A percentile compares a stretch with the other conserved stretches of the same genome.
These are phyloP conservation scores for Euglossa dilemma DNA, from an alignment of 1,140 invertebrate species.

Conservation along the genomic window DNA sequence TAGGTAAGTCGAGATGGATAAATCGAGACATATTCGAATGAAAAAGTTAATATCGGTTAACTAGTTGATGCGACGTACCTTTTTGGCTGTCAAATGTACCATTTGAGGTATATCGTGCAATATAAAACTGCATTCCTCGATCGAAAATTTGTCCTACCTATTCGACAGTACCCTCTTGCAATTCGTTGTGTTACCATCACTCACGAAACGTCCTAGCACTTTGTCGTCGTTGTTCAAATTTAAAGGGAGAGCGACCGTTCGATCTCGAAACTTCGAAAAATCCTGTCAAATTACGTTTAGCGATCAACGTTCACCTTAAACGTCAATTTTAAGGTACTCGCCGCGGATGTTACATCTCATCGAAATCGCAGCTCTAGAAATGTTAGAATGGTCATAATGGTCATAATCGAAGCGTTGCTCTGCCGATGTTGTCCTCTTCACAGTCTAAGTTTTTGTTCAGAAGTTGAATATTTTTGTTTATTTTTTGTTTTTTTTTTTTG, in stretches of 20 bases:
- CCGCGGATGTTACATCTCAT: background rate
- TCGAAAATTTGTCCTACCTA: slow-evolving; percentile 48
- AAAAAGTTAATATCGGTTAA: background rate
- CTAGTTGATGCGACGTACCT: slow-evolving; percentile 6
- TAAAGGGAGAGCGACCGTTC: background rate
- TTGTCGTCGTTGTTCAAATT: slow-evolving; percentile 37
- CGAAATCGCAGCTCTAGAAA: background rate
- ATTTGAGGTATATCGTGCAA: slow-evolving; percentile 30
- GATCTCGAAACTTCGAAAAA: slow-evolving; percentile 23
- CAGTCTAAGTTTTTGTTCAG: background rate
- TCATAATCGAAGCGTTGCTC: background rate
- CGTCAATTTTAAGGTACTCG: slow-evolving; percentile 20
- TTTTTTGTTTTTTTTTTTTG: background rate
- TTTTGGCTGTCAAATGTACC: background rate
- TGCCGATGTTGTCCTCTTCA: background rate
- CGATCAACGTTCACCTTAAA: slow-evolving; percentile 29
- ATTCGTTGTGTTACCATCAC: slow-evolving; percentile 63
- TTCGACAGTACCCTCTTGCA: slow-evolving; percentile 46
- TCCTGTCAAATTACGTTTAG: slow-evolving; percentile 14
- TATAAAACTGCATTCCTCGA: slow-evolving; percentile 53
- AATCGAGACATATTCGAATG: background rate
- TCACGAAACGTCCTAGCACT: slow-evolving; percentile 8
- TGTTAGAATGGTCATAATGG: background rate
- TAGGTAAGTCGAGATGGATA: background rate
- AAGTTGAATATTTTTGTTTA: background rate